Conservation (phyloP, 2,797 vertebrate species). For the Crenuchus spilurus region DNA sequence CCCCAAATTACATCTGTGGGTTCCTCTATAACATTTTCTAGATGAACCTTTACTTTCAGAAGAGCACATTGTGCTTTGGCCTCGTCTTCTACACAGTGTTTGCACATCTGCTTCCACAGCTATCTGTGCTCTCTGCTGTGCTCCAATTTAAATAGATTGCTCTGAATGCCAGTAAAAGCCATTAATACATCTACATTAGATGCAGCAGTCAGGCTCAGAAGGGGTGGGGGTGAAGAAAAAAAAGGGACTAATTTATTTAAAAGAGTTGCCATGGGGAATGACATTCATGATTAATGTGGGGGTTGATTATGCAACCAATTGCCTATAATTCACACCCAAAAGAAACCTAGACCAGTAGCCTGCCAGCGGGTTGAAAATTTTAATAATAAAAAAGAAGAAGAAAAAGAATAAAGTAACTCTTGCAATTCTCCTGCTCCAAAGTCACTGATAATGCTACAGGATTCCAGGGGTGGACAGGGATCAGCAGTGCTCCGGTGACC, state of each 20-base stretch:
- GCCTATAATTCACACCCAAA: constrained; percentile 75
- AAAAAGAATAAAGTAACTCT: not conserved
- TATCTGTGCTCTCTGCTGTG: constrained; percentile 19
- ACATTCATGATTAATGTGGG: constrained; percentile 75
- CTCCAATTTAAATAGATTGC: constrained; percentile 41
- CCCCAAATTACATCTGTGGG: no score
- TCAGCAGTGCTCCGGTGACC: not conserved
- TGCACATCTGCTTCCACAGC: constrained; percentile 28
- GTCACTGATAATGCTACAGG: constrained; percentile 32
- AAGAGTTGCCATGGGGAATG: constrained; percentile 74
- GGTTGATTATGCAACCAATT: constrained; percentile 78
- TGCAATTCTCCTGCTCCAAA: constrained; percentile 8
- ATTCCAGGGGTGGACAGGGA: constrained; percentile 22
- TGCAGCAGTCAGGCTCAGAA: constrained; percentile 44
- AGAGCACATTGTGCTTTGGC: not conserved
- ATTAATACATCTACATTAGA: constrained; percentile 59
- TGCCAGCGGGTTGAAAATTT: constrained; percentile 49
- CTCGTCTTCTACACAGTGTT: not conserved
- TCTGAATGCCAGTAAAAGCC: constrained; percentile 43
- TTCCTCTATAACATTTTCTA: no score
- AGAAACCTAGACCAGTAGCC: constrained; percentile 65
- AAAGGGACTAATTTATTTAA: constrained; percentile 75
- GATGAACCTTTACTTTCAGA: no score
- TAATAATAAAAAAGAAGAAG: not conserved
- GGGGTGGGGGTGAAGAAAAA: constrained; percentile 48